Evolutionary conservation across 2,888 invertebrate genomes (phyloP).

Genomic region (Allacma fusca): DNA sequence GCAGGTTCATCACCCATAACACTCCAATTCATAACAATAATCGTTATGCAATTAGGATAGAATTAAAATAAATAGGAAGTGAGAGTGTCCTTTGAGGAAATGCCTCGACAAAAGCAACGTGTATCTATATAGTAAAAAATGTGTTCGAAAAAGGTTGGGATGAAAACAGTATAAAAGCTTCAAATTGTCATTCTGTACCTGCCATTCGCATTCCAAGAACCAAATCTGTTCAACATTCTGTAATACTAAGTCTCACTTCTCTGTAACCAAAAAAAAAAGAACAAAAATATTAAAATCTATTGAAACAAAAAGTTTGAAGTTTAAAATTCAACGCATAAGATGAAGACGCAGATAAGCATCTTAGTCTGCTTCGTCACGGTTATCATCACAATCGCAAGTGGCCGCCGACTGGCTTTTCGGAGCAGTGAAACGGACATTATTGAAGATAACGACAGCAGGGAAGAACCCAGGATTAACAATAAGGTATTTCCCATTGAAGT

Average conservation of each 20-base stretch:
- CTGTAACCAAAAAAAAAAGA: too few relatives aligned
- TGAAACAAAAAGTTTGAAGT: too few relatives aligned
- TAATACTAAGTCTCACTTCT: not conserved
- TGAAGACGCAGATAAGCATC: too few relatives aligned
- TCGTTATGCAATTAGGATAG: constrained; percentile 36
- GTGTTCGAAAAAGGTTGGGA: not conserved
- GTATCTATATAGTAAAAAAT: too few relatives aligned
- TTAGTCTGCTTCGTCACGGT: too few relatives aligned
- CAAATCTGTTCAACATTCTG: not conserved
- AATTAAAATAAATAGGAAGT: constrained; percentile 32
- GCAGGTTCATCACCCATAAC: too few relatives aligned
- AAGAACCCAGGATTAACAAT: not conserved
- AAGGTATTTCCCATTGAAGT: not conserved
- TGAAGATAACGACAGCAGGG: not conserved
- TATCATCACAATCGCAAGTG: too few relatives aligned
- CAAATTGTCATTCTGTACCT: not conserved
- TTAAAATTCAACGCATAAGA: too few relatives aligned
- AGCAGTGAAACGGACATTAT: not conserved
- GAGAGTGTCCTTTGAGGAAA: not conserved
- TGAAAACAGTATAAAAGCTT: not conserved
- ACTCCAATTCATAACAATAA: constrained; percentile 25
- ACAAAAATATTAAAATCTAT: not conserved
- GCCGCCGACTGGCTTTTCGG: not conserved
- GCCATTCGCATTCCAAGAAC: not conserved
- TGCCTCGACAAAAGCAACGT: not conserved